Evolutionary conservation across 2,888 invertebrate species (phyloP).

Genomic region (Archips crataeganus): DNA sequence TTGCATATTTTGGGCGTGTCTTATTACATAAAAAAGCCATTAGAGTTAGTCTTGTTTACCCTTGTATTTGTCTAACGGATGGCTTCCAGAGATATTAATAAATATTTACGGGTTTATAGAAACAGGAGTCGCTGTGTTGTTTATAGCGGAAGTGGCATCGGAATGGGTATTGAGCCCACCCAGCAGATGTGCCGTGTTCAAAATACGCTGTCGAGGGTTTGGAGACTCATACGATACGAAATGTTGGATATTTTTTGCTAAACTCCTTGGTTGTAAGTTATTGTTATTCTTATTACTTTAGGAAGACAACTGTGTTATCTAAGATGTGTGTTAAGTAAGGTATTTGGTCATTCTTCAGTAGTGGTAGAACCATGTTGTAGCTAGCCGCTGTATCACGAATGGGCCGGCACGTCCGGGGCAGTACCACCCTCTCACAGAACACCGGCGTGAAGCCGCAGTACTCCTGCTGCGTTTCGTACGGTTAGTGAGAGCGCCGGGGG

Average conservation of each 20-base stretch:
- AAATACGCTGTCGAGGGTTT: neutral
- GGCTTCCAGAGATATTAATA: constrained; percentile 30
- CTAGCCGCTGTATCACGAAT: too few species aligned
- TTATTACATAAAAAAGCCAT: neutral
- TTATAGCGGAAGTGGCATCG: constrained; percentile 32
- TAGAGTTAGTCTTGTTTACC: constrained; percentile 2
- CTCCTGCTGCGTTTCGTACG: too few species aligned
- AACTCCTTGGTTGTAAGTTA: neutral
- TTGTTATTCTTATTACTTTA: neutral
- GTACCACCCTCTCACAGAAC: too few species aligned
- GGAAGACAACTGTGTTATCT: neutral
- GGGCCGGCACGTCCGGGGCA: too few species aligned
- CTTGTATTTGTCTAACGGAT: constrained; percentile 16
- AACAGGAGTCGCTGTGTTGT: constrained; percentile 10
- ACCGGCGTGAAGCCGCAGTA: too few species aligned
- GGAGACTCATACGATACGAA: neutral
- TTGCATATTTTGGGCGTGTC: neutral
- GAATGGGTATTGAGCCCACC: constrained; percentile 21
- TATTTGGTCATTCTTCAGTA: neutral
- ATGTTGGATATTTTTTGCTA: neutral
- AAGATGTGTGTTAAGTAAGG: neutral
- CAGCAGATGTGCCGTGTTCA: constrained; percentile 18
- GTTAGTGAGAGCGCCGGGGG: too few species aligned
- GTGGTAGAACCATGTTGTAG: too few species aligned
- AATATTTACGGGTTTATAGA: constrained; percentile 18